Conservation (phyloP, 2,797 vertebrate species). For the Smutsia temminckii region DNA sequence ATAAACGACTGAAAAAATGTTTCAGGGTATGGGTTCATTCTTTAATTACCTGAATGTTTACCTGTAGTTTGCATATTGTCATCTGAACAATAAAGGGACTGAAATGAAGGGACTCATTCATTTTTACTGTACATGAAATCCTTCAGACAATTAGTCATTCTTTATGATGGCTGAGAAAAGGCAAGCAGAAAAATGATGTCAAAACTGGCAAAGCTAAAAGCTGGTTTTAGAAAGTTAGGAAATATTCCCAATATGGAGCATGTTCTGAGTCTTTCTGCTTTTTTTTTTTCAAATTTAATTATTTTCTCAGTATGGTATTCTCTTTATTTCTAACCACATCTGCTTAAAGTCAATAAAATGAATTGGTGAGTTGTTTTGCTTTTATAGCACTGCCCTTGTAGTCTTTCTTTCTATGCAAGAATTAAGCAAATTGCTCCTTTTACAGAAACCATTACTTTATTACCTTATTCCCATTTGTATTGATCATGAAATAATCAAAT, state of each 20-base stretch:
- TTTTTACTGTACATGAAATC: not conserved
- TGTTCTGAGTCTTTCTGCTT: not conserved
- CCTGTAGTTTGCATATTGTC: not conserved
- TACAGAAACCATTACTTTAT: constrained; percentile 55
- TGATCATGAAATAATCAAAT: constrained; percentile 71
- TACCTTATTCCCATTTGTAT: constrained; percentile 61
- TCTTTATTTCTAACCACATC: not conserved
- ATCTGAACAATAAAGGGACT: not conserved
- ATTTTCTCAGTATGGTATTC: not conserved
- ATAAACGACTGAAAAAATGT: not conserved
- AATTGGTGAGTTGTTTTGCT: not conserved
- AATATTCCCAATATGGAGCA: not conserved
- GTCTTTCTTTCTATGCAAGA: not conserved
- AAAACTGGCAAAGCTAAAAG: not conserved
- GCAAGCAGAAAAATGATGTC: not conserved
- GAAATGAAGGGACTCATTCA: not conserved
- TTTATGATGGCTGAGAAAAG: not conserved
- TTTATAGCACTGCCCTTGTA: not conserved
- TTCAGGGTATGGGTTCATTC: not conserved
- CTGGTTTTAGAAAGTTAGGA: not conserved
- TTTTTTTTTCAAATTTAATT: not conserved
- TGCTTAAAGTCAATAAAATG: constrained; percentile 16
- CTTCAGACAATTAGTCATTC: not conserved
- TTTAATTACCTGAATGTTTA: not conserved
- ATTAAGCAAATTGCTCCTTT: constrained; percentile 60